These are phyloP conservation scores for Dicaeum eximium DNA, from an alignment of 2,113 vertebrate species.

Conservation along the genomic window DNA sequence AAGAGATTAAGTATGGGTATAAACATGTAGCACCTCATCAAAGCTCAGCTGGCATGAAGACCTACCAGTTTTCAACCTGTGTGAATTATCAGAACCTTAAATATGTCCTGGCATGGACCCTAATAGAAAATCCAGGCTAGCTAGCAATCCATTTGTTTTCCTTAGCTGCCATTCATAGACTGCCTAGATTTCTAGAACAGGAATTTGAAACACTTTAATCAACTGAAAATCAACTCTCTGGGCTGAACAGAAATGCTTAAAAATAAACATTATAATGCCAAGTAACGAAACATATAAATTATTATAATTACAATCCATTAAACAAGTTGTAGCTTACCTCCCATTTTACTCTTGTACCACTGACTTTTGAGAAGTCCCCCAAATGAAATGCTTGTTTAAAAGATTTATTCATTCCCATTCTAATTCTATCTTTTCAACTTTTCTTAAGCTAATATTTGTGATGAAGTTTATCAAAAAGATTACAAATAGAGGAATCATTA, in stretches of 20 bases:
- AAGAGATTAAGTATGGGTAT: background rate
- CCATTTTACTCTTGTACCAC: background rate
- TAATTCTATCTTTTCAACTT: background rate
- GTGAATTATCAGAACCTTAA: background rate
- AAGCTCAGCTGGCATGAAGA: background rate
- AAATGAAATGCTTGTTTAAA: background rate
- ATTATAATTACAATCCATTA: background rate
- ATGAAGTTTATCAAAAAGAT: background rate
- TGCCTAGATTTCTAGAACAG: background rate
- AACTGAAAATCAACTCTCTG: background rate
- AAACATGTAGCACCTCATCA: accelerated
- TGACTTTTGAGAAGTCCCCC: background rate
- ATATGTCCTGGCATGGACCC: background rate
- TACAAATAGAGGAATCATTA: background rate
- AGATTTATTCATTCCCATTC: background rate
- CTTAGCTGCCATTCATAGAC: background rate
- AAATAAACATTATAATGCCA: background rate
- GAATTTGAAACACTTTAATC: background rate
- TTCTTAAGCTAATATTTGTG: background rate
- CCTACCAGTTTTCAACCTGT: background rate
- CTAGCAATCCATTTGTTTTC: background rate
- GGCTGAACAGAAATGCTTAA: background rate
- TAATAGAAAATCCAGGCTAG: background rate
- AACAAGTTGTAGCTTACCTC: background rate
- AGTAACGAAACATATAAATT: background rate